Evolutionary conservation across 1,140 invertebrate species (phyloP).

Genomic region (Ooceraea biroi): DNA sequence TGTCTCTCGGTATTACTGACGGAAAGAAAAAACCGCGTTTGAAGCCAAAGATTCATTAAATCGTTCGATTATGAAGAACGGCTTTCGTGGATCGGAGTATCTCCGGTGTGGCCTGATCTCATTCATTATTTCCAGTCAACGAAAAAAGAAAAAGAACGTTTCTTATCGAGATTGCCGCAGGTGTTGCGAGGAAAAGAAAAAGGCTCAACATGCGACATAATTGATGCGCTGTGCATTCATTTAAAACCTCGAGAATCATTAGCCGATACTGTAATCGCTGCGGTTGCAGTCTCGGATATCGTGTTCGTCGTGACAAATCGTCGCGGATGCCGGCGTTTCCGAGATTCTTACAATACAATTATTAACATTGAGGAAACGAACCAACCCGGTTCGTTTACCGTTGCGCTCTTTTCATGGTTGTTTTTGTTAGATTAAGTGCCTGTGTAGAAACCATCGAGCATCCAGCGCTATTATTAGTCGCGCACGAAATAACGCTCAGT

Average conservation of each 20-base stretch:
- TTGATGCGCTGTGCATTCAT: constrained; percentile 8
- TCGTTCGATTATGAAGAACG: constrained; percentile 20
- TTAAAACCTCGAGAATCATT: constrained; percentile 33
- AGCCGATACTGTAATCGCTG: constrained; percentile 14
- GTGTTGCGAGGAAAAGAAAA: neutral
- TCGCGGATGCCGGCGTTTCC: constrained; percentile 39
- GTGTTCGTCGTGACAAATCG: no score
- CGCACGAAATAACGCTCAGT: constrained; percentile 14
- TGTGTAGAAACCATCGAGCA: constrained; percentile 15
- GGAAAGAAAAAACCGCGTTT: neutral
- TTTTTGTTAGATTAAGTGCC: constrained; percentile 53
- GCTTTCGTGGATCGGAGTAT: neutral
- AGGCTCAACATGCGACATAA: constrained; percentile 28
- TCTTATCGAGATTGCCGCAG: neutral
- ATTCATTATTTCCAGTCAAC: neutral
- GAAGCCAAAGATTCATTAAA: neutral
- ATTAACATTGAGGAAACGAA: constrained; percentile 56
- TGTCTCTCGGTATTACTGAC: neutral
- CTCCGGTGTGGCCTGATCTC: no score
- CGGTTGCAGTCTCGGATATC: constrained; percentile 19
- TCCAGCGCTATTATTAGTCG: constrained; percentile 50
- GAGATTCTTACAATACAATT: constrained; percentile 57
- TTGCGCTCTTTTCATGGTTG: constrained; percentile 56
- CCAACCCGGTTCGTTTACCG: constrained; percentile 52
- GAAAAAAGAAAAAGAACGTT: neutral